These are phyloP conservation scores for Xenentodon cancila DNA, from an alignment of 2,797 vertebrate genomes.

Conservation along the genomic window DNA sequence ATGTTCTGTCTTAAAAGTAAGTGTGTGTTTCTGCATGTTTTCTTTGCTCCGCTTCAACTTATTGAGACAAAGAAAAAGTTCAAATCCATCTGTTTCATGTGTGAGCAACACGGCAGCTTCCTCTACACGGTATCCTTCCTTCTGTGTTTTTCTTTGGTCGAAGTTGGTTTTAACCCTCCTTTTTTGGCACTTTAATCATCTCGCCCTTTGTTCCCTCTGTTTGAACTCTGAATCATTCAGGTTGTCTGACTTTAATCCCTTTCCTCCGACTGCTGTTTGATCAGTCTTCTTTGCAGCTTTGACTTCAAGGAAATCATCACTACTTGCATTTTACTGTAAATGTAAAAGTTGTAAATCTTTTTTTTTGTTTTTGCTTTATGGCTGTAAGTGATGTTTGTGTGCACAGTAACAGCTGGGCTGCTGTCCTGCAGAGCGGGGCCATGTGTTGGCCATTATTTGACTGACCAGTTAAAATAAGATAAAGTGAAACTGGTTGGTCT, in stretches of 20 bases:
- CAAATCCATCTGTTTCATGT: constrained; percentile 51
- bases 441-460: constrained; percentile 60
- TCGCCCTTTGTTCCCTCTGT: constrained; percentile 48
- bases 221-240: constrained; percentile 31
- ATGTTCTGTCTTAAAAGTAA: constrained; percentile 98
- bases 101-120: constrained; percentile 20
- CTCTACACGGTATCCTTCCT: constrained; percentile 42
- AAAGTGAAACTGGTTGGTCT: constrained; percentile 18
- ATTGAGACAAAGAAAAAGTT: constrained; percentile 75
- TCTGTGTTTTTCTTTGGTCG: constrained; percentile 36
- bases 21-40: constrained; percentile 35
- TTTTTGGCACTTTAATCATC: constrained; percentile 33
- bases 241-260: constrained; percentile 38
- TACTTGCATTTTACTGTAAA: background rate
- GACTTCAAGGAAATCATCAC: background rate
- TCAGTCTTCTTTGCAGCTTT: background rate
- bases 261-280: constrained; percentile 9
- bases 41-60: constrained; percentile 29
- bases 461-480: constrained; percentile 42
- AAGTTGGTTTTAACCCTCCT: constrained; percentile 13
- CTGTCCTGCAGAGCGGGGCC: constrained; percentile 51
- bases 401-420: constrained; percentile 63
- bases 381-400: constrained; percentile 13
- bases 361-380: constrained; percentile 3
- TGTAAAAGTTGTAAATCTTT: background rate